Evolutionary conservation across 92 coral and sea anemone genomes (phyloP).

Genomic region (Scolanthus callimorphus): DNA sequence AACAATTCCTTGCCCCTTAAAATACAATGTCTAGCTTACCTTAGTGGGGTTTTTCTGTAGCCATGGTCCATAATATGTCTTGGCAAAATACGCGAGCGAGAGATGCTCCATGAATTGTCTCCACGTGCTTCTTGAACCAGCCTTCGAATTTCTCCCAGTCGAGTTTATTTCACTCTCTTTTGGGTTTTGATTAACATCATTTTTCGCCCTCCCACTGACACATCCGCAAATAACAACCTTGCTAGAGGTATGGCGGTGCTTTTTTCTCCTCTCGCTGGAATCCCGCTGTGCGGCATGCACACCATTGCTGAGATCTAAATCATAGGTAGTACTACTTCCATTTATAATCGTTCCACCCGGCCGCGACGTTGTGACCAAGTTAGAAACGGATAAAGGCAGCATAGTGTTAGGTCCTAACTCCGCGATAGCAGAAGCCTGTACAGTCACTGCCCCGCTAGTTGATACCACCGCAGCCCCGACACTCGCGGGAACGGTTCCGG

Average conservation of each 20-base stretch:
- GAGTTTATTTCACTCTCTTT: not conserved
- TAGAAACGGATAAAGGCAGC: slow-evolving; percentile 23
- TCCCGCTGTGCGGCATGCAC: not conserved
- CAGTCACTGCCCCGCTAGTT: slow-evolving; percentile 59
- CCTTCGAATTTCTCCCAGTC: not conserved
- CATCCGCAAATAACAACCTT: not conserved
- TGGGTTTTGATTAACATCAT: not conserved
- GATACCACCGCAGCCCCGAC: slow-evolving; percentile 68
- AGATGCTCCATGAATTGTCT: slow-evolving; percentile 27
- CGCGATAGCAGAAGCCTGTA: slow-evolving; percentile 79
- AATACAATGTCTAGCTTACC: too few species aligned
- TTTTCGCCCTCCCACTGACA: not conserved
- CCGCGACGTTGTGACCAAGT: not conserved
- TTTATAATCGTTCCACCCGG: not conserved
- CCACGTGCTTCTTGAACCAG: not conserved
- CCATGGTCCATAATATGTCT: slow-evolving; percentile 79
- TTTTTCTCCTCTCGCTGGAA: too few species aligned
- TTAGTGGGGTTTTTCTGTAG: slow-evolving; percentile 77
- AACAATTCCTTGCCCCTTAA: too few species aligned
- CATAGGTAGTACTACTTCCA: too few species aligned
- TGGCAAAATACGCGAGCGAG: slow-evolving; percentile 73
- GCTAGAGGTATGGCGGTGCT: too few species aligned
- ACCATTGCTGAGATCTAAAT: not conserved
- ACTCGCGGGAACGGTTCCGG: not conserved
- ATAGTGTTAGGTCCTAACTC: slow-evolving; percentile 40